These are phyloP conservation scores for Phocides pigmalion DNA, from an alignment of 1,140 invertebrate species.

Conservation along the genomic window DNA sequence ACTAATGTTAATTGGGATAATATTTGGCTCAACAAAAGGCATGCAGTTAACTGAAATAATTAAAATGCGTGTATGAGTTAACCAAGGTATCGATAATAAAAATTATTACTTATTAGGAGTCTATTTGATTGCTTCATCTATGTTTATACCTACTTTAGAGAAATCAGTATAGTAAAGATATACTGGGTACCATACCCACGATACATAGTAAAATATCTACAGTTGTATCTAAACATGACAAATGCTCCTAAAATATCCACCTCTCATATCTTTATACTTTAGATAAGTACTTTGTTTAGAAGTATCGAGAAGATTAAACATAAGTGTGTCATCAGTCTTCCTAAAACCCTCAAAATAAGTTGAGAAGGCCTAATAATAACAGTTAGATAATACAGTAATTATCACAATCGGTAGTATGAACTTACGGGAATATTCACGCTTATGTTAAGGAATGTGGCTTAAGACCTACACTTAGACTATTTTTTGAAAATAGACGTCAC, in stretches of 20 bases:
- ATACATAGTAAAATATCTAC: conserved; percentile 35
- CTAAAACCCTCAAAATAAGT: conserved; percentile 43
- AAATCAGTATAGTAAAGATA: conserved; percentile 3
- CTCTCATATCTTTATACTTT: conserved; percentile 11
- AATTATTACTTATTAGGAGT: too few species aligned
- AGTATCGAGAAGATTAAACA: conserved; percentile 58
- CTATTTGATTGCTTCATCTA: too few species aligned
- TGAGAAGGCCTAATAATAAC: conserved; percentile 33
- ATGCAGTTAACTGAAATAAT: too few species aligned
- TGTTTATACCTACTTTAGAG: too few species aligned
- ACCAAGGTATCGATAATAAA: too few species aligned
- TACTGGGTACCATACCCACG: conserved; percentile 13
- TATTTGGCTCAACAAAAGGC: too few species aligned
- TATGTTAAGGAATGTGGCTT: conserved; percentile 65
- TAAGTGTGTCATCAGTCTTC: conserved; percentile 72
- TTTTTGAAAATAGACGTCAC: conserved; percentile 93
- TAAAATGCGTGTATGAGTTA: too few species aligned
- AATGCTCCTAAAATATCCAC: conserved; percentile 30
- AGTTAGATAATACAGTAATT: conserved; percentile 53
- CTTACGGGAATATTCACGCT: conserved; percentile 57
- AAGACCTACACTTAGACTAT: conserved; percentile 44
- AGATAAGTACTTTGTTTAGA: conserved; percentile 57
- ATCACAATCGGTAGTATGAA: conserved; percentile 63
- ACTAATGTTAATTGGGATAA: too few species aligned
- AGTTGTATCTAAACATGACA: conserved; percentile 14